A percentile compares a stretch with the other conserved stretches of the same genome.
Conservation (phyloP, 1,140 invertebrate species). For the Drosophila lacteicornis region DNA sequence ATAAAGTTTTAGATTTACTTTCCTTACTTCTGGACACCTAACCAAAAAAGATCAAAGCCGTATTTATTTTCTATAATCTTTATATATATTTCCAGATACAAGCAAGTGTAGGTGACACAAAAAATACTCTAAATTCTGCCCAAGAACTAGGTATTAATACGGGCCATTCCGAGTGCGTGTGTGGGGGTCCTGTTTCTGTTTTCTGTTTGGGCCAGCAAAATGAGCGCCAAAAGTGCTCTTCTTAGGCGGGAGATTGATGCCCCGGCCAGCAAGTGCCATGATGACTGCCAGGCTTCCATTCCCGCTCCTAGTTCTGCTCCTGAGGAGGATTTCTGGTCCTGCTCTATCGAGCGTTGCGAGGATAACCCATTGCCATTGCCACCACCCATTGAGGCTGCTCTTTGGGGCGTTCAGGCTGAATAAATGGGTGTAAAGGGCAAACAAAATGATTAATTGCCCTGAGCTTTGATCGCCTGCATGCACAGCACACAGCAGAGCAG, state of each 20-base stretch:
- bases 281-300: constrained; percentile 43
- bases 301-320: neutral
- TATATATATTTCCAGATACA: neutral
- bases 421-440: constrained; percentile 84
- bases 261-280: constrained; percentile 51
- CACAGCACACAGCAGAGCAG: constrained; percentile 48
- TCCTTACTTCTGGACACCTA: too few species aligned
- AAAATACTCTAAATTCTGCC: neutral
- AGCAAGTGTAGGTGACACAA: neutral
- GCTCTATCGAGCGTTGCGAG: constrained; percentile 48
- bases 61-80: neutral
- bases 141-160: constrained; percentile 4
- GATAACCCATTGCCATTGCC: constrained; percentile 54
- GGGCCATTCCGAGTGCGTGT: constrained; percentile 14
- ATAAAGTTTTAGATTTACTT: too few species aligned
- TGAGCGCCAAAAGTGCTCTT: constrained; percentile 67
- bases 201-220: constrained; percentile 67
- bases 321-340: constrained; percentile 40
- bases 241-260: constrained; percentile 73
- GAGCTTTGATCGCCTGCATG: constrained; percentile 84
- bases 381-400: constrained; percentile 55
- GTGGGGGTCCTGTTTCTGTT: constrained; percentile 37
- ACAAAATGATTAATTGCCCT: constrained; percentile 84
- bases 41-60: neutral
- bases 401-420: constrained; percentile 82